These are phyloP conservation scores for Agapornis canus DNA, from an alignment of 2,797 vertebrate genomes.

Conservation along the genomic window DNA sequence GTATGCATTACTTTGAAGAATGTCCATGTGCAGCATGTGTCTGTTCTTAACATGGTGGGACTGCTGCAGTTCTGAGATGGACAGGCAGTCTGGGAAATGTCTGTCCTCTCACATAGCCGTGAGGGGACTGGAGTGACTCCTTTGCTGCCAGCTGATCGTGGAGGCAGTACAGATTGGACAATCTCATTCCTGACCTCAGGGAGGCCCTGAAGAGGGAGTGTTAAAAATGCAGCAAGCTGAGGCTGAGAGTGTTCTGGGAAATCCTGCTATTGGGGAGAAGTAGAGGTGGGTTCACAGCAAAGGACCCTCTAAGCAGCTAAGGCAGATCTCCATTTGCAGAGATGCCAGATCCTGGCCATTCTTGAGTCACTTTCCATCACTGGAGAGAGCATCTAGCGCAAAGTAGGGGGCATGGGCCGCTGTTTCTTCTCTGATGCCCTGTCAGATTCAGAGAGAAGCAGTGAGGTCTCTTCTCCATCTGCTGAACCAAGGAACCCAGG, in stretches of 20 bases:
- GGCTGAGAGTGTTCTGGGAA: background rate
- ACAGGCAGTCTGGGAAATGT: background rate
- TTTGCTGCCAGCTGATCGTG: background rate
- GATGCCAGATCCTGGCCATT: background rate
- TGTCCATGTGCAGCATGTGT: fast-evolving
- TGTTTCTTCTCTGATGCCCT: background rate
- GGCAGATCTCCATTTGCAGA: background rate
- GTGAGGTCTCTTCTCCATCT: background rate
- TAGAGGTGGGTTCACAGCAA: background rate
- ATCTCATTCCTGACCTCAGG: background rate
- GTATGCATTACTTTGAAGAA: background rate
- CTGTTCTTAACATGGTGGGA: background rate
- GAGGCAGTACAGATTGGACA: background rate
- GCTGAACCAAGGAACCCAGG: background rate
- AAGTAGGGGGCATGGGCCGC: background rate
- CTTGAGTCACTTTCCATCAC: background rate
- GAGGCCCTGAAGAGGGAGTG: background rate
- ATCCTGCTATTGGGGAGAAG: background rate
- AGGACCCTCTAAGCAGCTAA: background rate
- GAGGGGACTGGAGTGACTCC: background rate
- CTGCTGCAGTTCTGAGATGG: background rate
- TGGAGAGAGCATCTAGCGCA: background rate
- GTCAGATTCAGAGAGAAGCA: background rate
- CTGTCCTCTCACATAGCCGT: background rate
- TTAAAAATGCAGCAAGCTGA: background rate